Conservation (phyloP, 2,797 vertebrate genomes). For the Ctenosaura bakeri region DNA sequence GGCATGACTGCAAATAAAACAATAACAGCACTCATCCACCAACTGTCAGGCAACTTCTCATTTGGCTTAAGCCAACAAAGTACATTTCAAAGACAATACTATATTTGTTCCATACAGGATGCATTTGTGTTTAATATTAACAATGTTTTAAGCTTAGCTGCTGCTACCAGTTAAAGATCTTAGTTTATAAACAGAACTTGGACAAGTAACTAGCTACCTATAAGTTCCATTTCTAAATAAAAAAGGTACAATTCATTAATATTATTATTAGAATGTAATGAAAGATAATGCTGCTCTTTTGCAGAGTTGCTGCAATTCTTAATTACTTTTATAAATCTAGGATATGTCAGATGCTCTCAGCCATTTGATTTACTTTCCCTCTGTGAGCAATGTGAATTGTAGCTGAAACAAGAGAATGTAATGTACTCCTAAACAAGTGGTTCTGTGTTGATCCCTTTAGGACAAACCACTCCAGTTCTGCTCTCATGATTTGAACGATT, state of each 20-base stretch:
- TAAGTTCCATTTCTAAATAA: neutral
- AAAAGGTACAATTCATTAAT: no score
- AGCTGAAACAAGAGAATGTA: neutral
- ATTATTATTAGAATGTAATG: no score
- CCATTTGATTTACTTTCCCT: neutral
- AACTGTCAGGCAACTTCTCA: conserved; percentile 61
- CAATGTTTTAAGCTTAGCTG: conserved; percentile 57
- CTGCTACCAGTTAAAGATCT: conserved; percentile 52
- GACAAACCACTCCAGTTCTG: neutral
- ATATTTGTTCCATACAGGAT: conserved; percentile 51
- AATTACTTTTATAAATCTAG: neutral
- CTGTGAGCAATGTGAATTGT: neutral
- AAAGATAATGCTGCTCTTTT: no score
- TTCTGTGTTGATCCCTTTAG: neutral
- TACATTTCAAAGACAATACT: conserved; percentile 63
- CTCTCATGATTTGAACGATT: neutral
- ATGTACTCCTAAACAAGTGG: neutral
- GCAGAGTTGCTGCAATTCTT: no score
- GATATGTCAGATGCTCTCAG: neutral
- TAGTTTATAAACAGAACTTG: neutral
- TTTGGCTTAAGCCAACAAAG: conserved; percentile 52
- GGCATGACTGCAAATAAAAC: conserved; percentile 40
- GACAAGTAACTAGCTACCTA: neutral
- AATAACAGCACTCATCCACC: conserved; percentile 56
- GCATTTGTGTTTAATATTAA: conserved; percentile 63